phyloP scores from a whole-genome alignment of 1,140 invertebrate genomes.

The Saccostrea glomerata region DNA sequence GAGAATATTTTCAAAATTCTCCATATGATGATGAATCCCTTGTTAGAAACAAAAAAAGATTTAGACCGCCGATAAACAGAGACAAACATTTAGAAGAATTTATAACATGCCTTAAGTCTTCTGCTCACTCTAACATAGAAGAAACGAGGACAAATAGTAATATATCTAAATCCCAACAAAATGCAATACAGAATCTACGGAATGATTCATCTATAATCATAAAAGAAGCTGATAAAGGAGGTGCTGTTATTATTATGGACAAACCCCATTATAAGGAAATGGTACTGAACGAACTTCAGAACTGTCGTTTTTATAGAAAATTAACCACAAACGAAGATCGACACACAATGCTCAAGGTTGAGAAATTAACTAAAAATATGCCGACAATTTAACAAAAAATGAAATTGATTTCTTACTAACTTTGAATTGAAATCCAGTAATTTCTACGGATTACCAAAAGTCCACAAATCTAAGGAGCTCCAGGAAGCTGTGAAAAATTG shows the following conservation, averaged over 20 bases:
- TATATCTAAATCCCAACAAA: background rate
- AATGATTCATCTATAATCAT: constrained; percentile 7
- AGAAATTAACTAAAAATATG: background rate
- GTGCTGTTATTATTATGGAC: constrained; percentile 32
- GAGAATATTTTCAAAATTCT: no score
- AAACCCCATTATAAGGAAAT: no score
- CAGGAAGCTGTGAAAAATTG: constrained; percentile 18
- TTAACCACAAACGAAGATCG: constrained; percentile 4
- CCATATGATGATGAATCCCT: no score
- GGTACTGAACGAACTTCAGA: background rate
- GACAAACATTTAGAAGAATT: no score
- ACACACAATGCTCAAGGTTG: background rate
- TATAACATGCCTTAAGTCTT: no score
- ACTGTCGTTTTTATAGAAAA: constrained; percentile 19
- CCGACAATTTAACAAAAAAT: background rate
- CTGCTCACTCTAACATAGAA: no score
- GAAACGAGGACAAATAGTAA: background rate
- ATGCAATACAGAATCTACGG: background rate
- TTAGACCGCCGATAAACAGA: no score
- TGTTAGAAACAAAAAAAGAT: no score
- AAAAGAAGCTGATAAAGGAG: constrained; percentile 40
- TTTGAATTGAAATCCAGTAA: constrained; percentile 9
- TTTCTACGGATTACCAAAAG: constrained; percentile 41
- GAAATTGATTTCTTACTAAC: background rate
- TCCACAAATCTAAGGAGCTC: constrained; percentile 46